Evolutionary conservation across 1,140 invertebrate species (phyloP).

Genomic region (Lasaia peninsularis): DNA sequence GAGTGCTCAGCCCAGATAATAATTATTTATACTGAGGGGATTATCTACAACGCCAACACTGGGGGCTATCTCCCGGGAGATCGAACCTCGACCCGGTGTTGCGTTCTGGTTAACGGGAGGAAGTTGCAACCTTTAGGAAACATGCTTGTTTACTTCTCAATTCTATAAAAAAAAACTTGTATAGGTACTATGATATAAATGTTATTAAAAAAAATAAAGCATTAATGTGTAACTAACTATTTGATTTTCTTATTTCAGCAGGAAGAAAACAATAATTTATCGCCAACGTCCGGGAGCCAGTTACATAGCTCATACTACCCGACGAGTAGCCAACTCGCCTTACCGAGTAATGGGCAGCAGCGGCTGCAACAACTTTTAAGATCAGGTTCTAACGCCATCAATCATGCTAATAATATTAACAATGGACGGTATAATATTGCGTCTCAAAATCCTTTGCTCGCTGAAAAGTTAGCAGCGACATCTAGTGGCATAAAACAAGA

Average conservation of each 20-base stretch:
- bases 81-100: no score
- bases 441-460: slow-evolving; percentile 88
- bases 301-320: slow-evolving; percentile 61
- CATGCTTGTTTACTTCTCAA: no score
- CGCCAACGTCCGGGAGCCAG: slow-evolving; percentile 61
- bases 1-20: no score
- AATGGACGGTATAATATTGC: slow-evolving; percentile 87
- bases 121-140: no score
- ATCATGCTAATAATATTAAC: slow-evolving; percentile 74
- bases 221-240: neutral
- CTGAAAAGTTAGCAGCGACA: slow-evolving; percentile 79
- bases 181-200: no score
- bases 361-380: slow-evolving; percentile 65
- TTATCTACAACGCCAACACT: no score
- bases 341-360: slow-evolving; percentile 64
- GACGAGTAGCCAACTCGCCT: slow-evolving; percentile 44
- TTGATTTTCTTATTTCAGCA: slow-evolving; percentile 51
- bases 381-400: slow-evolving; percentile 65
- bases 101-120: no score
- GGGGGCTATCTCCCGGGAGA: no score
- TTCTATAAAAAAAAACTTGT: no score
- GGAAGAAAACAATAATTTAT: slow-evolving; percentile 76
- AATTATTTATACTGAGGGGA: no score
- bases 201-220: neutral
- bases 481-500: slow-evolving; percentile 78